Percentiles rank a stretch among this genome's conserved stretches.
phyloP scores from a whole-genome alignment of 2,888 invertebrate species.

The Nomada goodeniana region DNA sequence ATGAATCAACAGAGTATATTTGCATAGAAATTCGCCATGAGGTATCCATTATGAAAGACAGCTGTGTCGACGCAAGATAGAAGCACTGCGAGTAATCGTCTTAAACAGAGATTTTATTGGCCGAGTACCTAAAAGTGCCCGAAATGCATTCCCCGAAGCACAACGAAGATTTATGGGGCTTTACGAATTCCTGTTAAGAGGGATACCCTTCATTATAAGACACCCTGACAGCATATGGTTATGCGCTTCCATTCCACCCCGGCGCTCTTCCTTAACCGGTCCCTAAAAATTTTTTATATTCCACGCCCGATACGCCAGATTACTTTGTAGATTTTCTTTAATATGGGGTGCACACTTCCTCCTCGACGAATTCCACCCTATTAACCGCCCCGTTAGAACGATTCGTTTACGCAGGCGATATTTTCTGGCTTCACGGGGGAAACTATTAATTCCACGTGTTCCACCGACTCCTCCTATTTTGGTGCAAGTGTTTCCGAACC shows the following conservation, averaged over 20 bases:
- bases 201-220: conserved; percentile 47
- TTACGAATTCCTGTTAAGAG: conserved; percentile 62
- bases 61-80: not conserved
- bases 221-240: conserved; percentile 61
- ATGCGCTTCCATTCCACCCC: conserved; percentile 28
- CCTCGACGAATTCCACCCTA: conserved; percentile 61
- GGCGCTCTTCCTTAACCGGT: conserved; percentile 23
- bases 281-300: conserved; percentile 45
- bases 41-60: not conserved
- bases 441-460: conserved; percentile 24
- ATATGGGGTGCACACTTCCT: conserved; percentile 51
- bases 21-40: conserved; percentile 24
- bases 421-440: conserved; percentile 31
- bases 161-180: conserved; percentile 45
- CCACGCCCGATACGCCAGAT: conserved; percentile 62
- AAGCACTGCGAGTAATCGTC: not conserved
- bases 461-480: not conserved
- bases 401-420: conserved; percentile 46
- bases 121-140: conserved; percentile 33
- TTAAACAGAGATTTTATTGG: conserved; percentile 7
- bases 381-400: conserved; percentile 54
- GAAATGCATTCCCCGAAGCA: conserved; percentile 45
- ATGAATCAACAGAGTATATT: conserved; percentile 26
- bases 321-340: conserved; percentile 58
- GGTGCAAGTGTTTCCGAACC: not conserved